Evolutionary conservation across 2,888 invertebrate species (phyloP).

Genomic region (Alloscopus bannaensis): DNA sequence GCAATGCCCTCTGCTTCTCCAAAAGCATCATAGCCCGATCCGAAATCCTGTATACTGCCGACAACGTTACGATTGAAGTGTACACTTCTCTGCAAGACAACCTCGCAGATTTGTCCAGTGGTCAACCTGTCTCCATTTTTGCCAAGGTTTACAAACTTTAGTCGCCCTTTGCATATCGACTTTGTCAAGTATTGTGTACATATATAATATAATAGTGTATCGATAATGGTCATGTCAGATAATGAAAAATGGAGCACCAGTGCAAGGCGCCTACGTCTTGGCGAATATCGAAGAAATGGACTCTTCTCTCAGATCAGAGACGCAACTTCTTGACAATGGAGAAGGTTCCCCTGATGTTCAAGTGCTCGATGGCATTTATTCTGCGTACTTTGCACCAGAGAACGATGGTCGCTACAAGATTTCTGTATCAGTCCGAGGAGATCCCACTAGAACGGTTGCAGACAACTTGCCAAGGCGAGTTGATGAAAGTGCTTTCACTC

Average conservation of each 20-base stretch:
- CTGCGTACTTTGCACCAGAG: constrained; percentile 59
- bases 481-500: constrained; percentile 29
- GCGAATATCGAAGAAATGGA: constrained; percentile 17
- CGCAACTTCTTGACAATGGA: constrained; percentile 59
- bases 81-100: constrained; percentile 30
- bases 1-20: too few species aligned
- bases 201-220: neutral
- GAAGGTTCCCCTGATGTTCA: constrained; percentile 56
- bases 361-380: constrained; percentile 66
- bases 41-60: neutral
- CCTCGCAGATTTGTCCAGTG: constrained; percentile 27
- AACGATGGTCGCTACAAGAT: constrained; percentile 56
- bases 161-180: too few species aligned
- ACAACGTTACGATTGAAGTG: constrained; percentile 27
- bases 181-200: neutral
- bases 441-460: neutral
- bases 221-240: constrained; percentile 18
- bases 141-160: constrained; percentile 36
- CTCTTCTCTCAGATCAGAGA: neutral
- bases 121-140: constrained; percentile 34
- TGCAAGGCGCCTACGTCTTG: constrained; percentile 16
- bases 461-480: neutral
- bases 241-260: constrained; percentile 44
- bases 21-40: constrained; percentile 38
- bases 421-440: constrained; percentile 31